Evolutionary conservation across 2,113 vertebrate genomes (phyloP).

Genomic region (Neogobius melanostomus): DNA sequence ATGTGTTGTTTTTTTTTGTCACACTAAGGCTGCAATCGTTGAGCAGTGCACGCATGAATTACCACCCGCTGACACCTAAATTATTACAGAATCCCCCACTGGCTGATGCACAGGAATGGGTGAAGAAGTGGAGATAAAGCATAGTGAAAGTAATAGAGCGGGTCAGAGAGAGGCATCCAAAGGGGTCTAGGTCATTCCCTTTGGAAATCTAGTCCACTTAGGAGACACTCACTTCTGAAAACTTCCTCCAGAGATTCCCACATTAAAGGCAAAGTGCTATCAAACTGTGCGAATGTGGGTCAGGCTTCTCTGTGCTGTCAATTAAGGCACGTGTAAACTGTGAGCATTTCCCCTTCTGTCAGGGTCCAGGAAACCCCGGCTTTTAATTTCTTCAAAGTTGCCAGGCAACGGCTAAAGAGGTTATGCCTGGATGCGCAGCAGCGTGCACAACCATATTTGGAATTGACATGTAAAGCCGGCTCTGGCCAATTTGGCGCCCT

Average conservation of each 20-base stretch:
- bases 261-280: conserved; percentile 41
- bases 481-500: too few species aligned
- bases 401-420: conserved; percentile 47
- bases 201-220: conserved; percentile 52
- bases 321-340: conserved; percentile 36
- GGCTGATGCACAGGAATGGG: conserved; percentile 18
- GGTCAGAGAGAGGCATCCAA: conserved; percentile 38
- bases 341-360: conserved; percentile 31
- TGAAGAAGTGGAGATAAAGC: not conserved
- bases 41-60: conserved; percentile 62
- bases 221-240: conserved; percentile 46
- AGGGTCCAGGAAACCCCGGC: conserved; percentile 8
- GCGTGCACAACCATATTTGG: not conserved
- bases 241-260: conserved; percentile 41
- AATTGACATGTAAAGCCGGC: not conserved
- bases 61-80: conserved; percentile 52
- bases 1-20: conserved; percentile 10
- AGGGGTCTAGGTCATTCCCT: conserved; percentile 29
- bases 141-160: conserved; percentile 40
- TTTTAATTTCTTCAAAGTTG: conserved; percentile 55
- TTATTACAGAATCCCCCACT: conserved; percentile 35
- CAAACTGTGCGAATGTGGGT: conserved; percentile 43
- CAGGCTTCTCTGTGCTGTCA: conserved; percentile 48
- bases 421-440: conserved; percentile 12
- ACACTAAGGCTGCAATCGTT: conserved; percentile 32